These are phyloP conservation scores for Platycheirus rosarum DNA, from an alignment of 2,888 invertebrate species.

Conservation along the genomic window DNA sequence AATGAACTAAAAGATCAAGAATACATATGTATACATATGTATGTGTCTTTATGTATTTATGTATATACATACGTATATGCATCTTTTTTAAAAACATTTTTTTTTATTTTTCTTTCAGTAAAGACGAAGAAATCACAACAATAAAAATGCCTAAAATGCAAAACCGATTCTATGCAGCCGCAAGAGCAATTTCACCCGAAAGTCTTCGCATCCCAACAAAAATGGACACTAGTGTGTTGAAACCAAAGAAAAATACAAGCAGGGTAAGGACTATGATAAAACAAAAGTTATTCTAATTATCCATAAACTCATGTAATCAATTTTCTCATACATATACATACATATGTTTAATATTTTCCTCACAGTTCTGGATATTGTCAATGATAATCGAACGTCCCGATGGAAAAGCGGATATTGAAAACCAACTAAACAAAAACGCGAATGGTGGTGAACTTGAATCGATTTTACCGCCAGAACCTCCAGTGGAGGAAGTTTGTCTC, in stretches of 20 bases:
- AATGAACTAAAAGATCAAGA: too few species aligned
- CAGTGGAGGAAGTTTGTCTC: constrained; percentile 85
- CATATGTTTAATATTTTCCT: too few species aligned
- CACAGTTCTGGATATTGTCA: constrained; percentile 80
- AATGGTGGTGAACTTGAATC: constrained; percentile 77
- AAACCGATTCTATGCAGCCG: constrained; percentile 75
- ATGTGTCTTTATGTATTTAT: too few species aligned
- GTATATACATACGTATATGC: too few species aligned
- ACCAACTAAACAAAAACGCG: constrained; percentile 61
- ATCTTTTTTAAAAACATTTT: too few species aligned
- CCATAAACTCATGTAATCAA: background rate
- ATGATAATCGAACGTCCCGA: constrained; percentile 81
- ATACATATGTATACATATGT: too few species aligned
- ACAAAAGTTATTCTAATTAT: constrained; percentile 9
- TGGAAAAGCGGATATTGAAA: constrained; percentile 78
- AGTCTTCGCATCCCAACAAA: constrained; percentile 78
- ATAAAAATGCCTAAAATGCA: constrained; percentile 78
- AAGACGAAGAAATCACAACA: constrained; percentile 39
- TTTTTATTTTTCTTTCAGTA: constrained; percentile 12
- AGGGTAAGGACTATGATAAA: constrained; percentile 76
- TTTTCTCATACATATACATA: too few species aligned
- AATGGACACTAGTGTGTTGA: constrained; percentile 75
- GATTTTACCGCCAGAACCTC: constrained; percentile 79
- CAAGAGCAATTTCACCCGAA: constrained; percentile 77
- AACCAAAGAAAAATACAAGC: constrained; percentile 76